A percentile compares a stretch with the other conserved stretches of the same genome.
phyloP scores from a whole-genome alignment of 2,888 invertebrate species.

The Endotricha flammealis region DNA sequence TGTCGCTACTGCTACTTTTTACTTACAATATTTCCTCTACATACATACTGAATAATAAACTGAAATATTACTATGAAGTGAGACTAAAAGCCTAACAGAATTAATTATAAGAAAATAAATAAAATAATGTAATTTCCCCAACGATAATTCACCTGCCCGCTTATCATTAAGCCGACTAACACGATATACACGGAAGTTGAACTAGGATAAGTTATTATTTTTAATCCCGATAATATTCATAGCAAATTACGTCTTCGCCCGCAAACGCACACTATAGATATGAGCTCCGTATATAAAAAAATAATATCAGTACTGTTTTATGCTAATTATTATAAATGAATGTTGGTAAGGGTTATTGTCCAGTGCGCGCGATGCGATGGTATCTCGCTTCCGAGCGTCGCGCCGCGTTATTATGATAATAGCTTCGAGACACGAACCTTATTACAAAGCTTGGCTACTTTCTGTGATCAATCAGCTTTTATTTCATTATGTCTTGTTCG shows the following conservation, averaged over 20 bases:
- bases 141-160: conserved; percentile 1
- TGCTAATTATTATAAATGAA: conserved; percentile 66
- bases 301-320: conserved; percentile 45
- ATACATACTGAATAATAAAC: no score
- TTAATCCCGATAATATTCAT: conserved; percentile 18
- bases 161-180: conserved; percentile 9
- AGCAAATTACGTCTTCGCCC: conserved; percentile 28
- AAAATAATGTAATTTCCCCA: background rate
- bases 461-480: conserved; percentile 58
- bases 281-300: conserved; percentile 25
- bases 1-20: no score
- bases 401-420: conserved; percentile 69
- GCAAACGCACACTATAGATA: conserved; percentile 17
- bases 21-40: no score
- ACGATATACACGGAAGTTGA: conserved; percentile 5
- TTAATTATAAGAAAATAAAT: background rate
- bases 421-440: conserved; percentile 65
- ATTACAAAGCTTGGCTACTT: conserved; percentile 40
- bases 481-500: conserved; percentile 40
- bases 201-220: conserved; percentile 9
- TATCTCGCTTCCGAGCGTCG: conserved; percentile 70
- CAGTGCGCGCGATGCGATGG: conserved; percentile 70
- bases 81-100: no score
- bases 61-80: no score
- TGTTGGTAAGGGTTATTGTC: conserved; percentile 70